Percentiles rank a stretch among this genome's conserved stretches.
These are phyloP conservation scores for Leptopilina myrica DNA, from an alignment of 2,888 invertebrate species.

Conservation along the genomic window DNA sequence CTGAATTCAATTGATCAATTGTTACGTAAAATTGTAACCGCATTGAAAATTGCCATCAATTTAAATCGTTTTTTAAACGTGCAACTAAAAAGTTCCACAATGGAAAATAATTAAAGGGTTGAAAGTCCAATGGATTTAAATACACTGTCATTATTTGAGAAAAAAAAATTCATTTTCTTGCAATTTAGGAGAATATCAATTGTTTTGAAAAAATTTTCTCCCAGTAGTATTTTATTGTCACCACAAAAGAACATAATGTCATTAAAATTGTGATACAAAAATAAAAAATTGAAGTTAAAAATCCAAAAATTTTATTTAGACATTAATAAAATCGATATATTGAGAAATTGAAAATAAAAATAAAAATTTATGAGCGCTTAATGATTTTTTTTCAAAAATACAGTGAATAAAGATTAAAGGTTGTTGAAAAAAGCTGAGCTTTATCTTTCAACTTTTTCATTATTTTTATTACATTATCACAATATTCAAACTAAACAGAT, in stretches of 20 bases:
- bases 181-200: neutral
- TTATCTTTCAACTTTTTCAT: too few species aligned
- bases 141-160: constrained; percentile 18
- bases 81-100: constrained; percentile 25
- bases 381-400: too few species aligned
- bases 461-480: too few species aligned
- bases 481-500: too few species aligned
- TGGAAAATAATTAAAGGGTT: constrained; percentile 33
- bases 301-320: too few species aligned
- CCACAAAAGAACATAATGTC: too few species aligned
- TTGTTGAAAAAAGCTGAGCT: too few species aligned
- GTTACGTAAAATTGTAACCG: constrained; percentile 22
- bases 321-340: too few species aligned
- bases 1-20: constrained; percentile 20
- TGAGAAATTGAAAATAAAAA: too few species aligned
- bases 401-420: too few species aligned
- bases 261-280: neutral
- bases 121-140: constrained; percentile 15
- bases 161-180: constrained; percentile 10
- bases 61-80: constrained; percentile 15
- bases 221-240: too few species aligned
- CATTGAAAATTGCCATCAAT: constrained; percentile 36
- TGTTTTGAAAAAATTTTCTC: neutral
- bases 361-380: too few species aligned
- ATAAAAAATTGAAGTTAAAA: neutral